phyloP scores from a whole-genome alignment of 2,797 vertebrate species.

The Champsocephalus esox region DNA sequence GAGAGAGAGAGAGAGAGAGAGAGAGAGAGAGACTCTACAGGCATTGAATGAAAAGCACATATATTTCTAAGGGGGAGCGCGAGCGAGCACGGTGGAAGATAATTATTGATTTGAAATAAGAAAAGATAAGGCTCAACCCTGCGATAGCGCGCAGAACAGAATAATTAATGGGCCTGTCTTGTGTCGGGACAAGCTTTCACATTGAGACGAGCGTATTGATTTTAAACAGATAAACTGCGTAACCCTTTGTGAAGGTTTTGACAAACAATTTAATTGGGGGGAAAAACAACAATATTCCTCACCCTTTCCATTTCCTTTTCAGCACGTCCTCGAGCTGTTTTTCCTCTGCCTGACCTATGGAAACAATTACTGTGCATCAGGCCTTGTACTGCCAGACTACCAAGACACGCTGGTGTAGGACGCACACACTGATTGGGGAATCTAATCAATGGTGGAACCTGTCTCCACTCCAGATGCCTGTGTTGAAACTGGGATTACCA shows the following conservation, averaged over 20 bases:
- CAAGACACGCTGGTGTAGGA: conserved; percentile 69
- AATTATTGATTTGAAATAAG: conserved; percentile 88
- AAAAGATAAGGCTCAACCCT: conserved; percentile 86
- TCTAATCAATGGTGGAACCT: conserved; percentile 78
- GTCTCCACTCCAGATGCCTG: conserved; percentile 74
- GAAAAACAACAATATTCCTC: conserved; percentile 76
- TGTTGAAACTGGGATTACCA: conserved; percentile 76
- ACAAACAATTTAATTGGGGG: conserved; percentile 85
- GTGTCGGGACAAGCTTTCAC: conserved; percentile 80
- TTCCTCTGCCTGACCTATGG: conserved; percentile 76
- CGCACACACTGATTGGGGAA: conserved; percentile 73
- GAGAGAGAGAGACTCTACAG: conserved; percentile 46
- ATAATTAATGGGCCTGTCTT: conserved; percentile 85
- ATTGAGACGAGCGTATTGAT: conserved; percentile 82
- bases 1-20: conserved; percentile 26
- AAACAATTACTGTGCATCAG: conserved; percentile 80
- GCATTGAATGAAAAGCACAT: conserved; percentile 79
- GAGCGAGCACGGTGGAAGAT: conserved; percentile 73
- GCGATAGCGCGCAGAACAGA: conserved; percentile 74
- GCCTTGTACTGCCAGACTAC: conserved; percentile 73
- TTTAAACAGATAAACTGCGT: conserved; percentile 84
- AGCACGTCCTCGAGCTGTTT: conserved; percentile 77
- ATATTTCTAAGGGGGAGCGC: conserved; percentile 71
- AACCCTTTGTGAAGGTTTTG: conserved; percentile 84
- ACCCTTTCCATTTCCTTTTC: conserved; percentile 78